These are phyloP conservation scores for Harpalus rufipes DNA, from an alignment of 2,888 invertebrate genomes.

Conservation along the genomic window DNA sequence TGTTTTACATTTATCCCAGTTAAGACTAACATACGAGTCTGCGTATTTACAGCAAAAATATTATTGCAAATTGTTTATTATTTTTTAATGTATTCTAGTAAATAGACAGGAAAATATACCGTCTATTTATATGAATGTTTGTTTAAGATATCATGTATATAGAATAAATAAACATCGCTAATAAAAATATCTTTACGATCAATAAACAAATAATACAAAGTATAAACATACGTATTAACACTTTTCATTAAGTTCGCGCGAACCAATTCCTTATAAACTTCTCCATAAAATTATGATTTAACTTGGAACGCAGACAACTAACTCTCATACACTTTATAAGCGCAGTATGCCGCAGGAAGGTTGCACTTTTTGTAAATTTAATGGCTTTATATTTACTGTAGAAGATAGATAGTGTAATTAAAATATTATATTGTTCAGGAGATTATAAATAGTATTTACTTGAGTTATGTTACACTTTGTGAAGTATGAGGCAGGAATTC, in stretches of 20 bases:
- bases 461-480: background rate
- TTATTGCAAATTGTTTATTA: no score
- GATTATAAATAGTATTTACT: constrained; percentile 26
- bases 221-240: background rate
- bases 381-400: constrained; percentile 51
- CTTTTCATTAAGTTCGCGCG: background rate
- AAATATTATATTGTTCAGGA: constrained; percentile 24
- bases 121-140: background rate
- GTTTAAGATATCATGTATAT: background rate
- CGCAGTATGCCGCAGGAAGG: background rate
- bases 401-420: constrained; percentile 45
- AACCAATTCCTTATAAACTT: background rate
- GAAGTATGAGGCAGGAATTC: no score
- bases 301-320: background rate
- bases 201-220: background rate
- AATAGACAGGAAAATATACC: no score
- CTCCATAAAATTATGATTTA: constrained; percentile 1
- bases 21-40: no score
- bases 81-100: no score
- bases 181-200: background rate
- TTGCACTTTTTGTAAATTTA: constrained; percentile 24
- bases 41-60: no score
- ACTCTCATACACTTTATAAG: background rate
- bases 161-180: background rate
- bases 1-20: no score